These are phyloP conservation scores for Eublepharis macularius DNA, from an alignment of 2,113 vertebrate genomes.

Conservation along the genomic window DNA sequence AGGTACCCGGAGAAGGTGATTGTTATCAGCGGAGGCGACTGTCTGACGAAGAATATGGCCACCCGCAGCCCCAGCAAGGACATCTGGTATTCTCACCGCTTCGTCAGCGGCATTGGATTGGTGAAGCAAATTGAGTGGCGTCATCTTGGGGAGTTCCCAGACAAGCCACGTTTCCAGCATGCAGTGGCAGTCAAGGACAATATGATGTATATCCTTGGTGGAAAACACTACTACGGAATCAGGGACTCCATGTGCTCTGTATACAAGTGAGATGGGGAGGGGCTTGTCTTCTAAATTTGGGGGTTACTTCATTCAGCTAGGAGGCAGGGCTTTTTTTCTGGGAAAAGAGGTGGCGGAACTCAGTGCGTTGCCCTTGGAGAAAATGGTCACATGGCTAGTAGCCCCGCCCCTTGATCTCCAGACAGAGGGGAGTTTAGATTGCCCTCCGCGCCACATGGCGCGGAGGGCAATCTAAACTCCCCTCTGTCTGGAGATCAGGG, in stretches of 20 bases:
- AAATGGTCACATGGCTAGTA: too few species aligned
- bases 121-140: conserved; percentile 88
- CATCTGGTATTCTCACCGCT: conserved; percentile 86
- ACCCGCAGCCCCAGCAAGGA: conserved; percentile 74
- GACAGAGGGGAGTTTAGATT: too few species aligned
- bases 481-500: too few species aligned
- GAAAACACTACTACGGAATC: conserved; percentile 85
- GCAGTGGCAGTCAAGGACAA: conserved; percentile 75
- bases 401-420: too few species aligned
- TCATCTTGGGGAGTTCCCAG: conserved; percentile 80
- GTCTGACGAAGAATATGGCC: conserved; percentile 75
- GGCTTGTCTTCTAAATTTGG: background rate
- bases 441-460: too few species aligned
- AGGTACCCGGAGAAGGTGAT: conserved; percentile 79
- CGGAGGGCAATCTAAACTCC: too few species aligned
- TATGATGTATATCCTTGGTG: conserved; percentile 83
- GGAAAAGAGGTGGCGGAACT: too few species aligned
- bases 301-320: background rate
- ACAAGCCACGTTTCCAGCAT: conserved; percentile 85
- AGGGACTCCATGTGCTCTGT: conserved; percentile 82
- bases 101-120: conserved; percentile 82
- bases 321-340: too few species aligned
- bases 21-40: conserved; percentile 87
- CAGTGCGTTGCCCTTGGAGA: too few species aligned
- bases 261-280: conserved; percentile 81